Evolutionary conservation across 1,140 invertebrate species (phyloP), one percentile per base, ranked within the genome.

Genomic region (Cydia strobilella): DNA sequence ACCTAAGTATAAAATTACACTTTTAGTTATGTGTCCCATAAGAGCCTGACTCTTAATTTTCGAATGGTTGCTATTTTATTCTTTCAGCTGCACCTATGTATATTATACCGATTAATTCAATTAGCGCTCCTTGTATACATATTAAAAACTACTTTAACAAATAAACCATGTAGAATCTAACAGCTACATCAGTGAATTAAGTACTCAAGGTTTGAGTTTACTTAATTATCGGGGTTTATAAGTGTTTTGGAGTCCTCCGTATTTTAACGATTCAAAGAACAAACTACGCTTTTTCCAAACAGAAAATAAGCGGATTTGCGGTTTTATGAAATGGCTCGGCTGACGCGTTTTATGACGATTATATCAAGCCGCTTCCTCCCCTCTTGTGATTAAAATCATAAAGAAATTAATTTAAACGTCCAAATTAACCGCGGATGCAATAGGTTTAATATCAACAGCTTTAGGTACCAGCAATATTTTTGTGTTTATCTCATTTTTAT

Each of bases 401-500:
- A 74, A 65, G 48, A 74, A 15, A 74, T 20, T 35, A 39, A 35
- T 78, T 79, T 74, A 77, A 79, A 76, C 54, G 73, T 74, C 54
- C 73, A 72, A 85, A 85, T 84, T 79, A 84, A 82, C 80, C 76
- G 71, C 74, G 78, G 65, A 74, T 76, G 71, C 79, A 80, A 81
- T 79, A 79, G 83, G 78, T 88, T 87, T 85, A 86, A 88, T 87
- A 90, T 87, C 80, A 89, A 86, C 77, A 78, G 78, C 79, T 79
- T 81, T 84, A 82, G 83, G 82, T 85, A 84, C 84, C 79, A 88
- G 84, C 86, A 85, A 90, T 90, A 92, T 90, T 90, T 90, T 86
- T 88, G 84, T 90, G 89, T 92, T 90, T 90, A 90, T 92, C 85
- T 90, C 90, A 87, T 88, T 90, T 92, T 92, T 92, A 92, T 88